Base-by-base conservation (phyloP, 2,113 vertebrate species). In the Sialia sialis region DNA sequence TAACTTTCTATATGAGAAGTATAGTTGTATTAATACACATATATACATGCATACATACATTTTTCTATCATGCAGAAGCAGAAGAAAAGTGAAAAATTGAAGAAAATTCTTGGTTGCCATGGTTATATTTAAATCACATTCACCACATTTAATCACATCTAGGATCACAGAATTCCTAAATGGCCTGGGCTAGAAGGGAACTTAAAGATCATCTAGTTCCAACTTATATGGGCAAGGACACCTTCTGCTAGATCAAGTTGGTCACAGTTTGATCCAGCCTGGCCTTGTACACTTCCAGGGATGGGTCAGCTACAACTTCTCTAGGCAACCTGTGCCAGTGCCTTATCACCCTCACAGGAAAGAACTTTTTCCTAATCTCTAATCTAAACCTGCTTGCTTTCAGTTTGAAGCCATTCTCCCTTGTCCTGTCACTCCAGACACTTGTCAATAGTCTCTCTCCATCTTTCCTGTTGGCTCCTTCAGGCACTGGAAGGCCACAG, bases 271-370 rank as follows among this genome's bases (percentile, higher is more conserved):
- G 9, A 30, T 46, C 30, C 25, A 55, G 1, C 18, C 43, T n/a
- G 68, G 36, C 15, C 15, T n/a, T 58, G 32, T 38, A 38, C 32
- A 16, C 3, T 73, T 51, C 18, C 44, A 73, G 15, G 32, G 18
- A 43, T 43, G 21, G 15, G 5, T 1, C 36, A 58, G 2, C 8
- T 36, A 51, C 43, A 64, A 0, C 12, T 56, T 64, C 32, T 49
- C 17, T 20, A 5, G 25, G 3, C 0, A 70, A 34, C 4, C 11
- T 56, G 11, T 49, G 3, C 14, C 20, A 32, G 34, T 2, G 25
- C 25, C 21, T 64, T 4, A 49, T 7, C 14, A 36, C 6, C 43
- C 4, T 58, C 36, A 64, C 3, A 79, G 25, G 4, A 6, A 34
- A 49, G 1, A 36, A 32, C 3, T 8, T 56, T 13, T 64, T 49